Conservation (phyloP, 2,888 invertebrate species). For the Strigamia maritima region DNA sequence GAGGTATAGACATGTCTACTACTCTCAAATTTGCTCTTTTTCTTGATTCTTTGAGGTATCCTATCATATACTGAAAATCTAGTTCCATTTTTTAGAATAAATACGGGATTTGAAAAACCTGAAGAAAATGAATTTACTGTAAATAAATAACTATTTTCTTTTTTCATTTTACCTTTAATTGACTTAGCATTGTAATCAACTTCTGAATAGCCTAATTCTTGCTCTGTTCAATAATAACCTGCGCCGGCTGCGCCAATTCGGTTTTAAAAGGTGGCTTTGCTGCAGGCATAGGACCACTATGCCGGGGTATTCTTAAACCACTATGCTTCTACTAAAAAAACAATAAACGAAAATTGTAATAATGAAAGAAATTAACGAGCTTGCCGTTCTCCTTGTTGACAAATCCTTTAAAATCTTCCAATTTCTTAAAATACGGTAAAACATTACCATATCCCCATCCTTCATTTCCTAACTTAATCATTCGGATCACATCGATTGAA, state of each 20-base stretch:
- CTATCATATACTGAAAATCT: no score
- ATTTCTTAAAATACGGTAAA: no score
- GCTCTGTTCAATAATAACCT: neutral
- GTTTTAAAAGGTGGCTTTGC: neutral
- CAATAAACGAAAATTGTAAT: neutral
- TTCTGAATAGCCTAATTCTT: neutral
- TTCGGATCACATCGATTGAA: neutral
- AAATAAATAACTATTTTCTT: neutral
- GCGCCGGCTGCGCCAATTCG: neutral
- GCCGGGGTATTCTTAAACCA: neutral
- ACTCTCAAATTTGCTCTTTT: constrained; percentile 13
- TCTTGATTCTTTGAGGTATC: no score
- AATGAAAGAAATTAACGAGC: neutral
- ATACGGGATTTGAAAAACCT: no score
- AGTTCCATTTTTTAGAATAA: no score
- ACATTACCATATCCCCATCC: constrained; percentile 11
- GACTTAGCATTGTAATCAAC: constrained; percentile 9
- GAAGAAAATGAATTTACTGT: neutral
- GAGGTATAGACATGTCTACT: constrained; percentile 15
- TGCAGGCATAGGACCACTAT: neutral
- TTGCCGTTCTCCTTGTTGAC: neutral
- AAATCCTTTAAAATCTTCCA: no score
- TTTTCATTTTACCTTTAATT: neutral
- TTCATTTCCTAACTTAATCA: neutral
- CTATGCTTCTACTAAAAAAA: neutral